A percentile compares a stretch with the other conserved stretches of the same genome.
Conservation (phyloP, 1,140 invertebrate genomes). For the Battus philenor region DNA sequence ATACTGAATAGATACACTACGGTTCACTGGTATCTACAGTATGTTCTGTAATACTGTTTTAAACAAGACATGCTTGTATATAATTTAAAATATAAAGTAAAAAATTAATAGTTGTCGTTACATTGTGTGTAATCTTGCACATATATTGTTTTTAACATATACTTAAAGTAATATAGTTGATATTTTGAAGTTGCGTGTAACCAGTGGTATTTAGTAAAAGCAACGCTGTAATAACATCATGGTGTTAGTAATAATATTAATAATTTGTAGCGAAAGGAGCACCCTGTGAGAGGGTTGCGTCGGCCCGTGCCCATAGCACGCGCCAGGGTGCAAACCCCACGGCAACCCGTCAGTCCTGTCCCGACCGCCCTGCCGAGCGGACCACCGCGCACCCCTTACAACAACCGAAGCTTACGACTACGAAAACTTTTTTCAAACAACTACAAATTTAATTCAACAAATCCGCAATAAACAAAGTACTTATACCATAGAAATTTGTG, state of each 20-base stretch:
- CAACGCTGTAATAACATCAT: too few relatives aligned
- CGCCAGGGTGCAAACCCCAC: conserved; percentile 53
- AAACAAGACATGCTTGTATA: conserved; percentile 6
- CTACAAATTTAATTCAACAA: too few relatives aligned
- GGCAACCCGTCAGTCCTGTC: conserved; percentile 47
- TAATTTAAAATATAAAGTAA: not conserved
- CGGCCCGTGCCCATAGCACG: conserved; percentile 44
- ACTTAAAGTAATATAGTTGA: not conserved
- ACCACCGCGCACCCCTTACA: conserved; percentile 58
- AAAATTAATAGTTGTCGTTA: conserved; percentile 11
- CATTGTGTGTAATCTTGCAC: not conserved
- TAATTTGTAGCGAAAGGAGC: conserved; percentile 20
- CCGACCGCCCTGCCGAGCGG: conserved; percentile 55
- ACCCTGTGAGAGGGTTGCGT: conserved; percentile 47
- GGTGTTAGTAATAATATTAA: conserved; percentile 12
- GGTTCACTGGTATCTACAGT: conserved; percentile 29
- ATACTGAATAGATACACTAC: conserved; percentile 22
- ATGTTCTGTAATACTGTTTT: conserved; percentile 9
- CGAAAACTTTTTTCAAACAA: conserved; percentile 24
- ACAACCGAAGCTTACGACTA: conserved; percentile 14
- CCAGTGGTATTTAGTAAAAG: too few relatives aligned
- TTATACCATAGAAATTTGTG: conserved; percentile 24
- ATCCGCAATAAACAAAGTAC: not conserved
- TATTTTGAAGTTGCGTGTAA: too few relatives aligned
- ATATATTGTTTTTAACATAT: not conserved